Conservation (phyloP, 2,113 vertebrate genomes). For the Nibea albiflora region DNA sequence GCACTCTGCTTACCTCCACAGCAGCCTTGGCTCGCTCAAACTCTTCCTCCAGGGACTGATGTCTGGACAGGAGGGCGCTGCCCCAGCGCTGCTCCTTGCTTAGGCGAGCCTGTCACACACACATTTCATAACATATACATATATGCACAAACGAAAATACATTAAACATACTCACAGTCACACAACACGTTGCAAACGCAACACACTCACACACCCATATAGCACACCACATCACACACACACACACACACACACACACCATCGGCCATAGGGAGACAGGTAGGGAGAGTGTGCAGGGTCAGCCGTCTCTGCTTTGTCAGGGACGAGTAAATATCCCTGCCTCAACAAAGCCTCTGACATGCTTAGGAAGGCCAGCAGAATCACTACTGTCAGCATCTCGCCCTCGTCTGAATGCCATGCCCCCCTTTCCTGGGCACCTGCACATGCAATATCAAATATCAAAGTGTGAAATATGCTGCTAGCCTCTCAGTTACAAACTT, state of each 20-base stretch:
- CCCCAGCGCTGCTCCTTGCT: slow-evolving; percentile 93
- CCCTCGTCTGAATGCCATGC: slow-evolving; percentile 52
- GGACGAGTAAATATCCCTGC: slow-evolving; percentile 66
- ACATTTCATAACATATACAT: slow-evolving; percentile 55
- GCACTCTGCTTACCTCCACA: slow-evolving; percentile 90
- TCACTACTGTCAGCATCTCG: slow-evolving; percentile 69
- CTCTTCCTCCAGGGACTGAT: slow-evolving; percentile 98
- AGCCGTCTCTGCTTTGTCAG: slow-evolving; percentile 73
- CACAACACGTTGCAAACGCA: slow-evolving; percentile 18
- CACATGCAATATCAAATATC: slow-evolving; percentile 61
- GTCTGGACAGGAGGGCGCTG: slow-evolving; percentile 92
- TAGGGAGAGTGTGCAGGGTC: slow-evolving; percentile 73
- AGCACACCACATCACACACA: slow-evolving; percentile 38
- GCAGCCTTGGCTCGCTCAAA: slow-evolving; percentile 99
- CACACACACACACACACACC: slow-evolving; percentile 27
- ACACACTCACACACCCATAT: background rate
- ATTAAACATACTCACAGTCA: slow-evolving; percentile 25
- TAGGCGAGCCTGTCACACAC: slow-evolving; percentile 87
- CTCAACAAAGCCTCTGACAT: slow-evolving; percentile 77
- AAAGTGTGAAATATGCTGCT: slow-evolving; percentile 25
- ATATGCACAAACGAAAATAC: slow-evolving; percentile 47
- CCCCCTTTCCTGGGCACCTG: slow-evolving; percentile 27
- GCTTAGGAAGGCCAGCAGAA: slow-evolving; percentile 71
- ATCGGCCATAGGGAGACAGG: slow-evolving; percentile 58
- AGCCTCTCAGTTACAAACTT: slow-evolving; percentile 32